These are phyloP conservation scores for Cetoscarus ocellatus DNA, from an alignment of 2,797 vertebrate species.

Conservation along the genomic window DNA sequence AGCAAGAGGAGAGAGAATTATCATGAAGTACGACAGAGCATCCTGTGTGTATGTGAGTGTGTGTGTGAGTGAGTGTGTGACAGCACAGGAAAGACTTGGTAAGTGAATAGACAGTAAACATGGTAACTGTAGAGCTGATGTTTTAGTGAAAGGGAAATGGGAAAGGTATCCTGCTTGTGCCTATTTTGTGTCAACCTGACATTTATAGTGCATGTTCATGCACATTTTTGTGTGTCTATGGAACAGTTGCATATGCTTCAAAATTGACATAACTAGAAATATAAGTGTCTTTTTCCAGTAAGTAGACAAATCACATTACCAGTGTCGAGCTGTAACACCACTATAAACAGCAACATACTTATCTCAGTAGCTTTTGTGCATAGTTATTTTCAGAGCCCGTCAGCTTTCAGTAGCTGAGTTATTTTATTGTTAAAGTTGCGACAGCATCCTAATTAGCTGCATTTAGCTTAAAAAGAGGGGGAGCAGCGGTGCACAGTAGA, in stretches of 20 bases:
- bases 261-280: neutral
- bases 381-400: no score
- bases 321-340: no score
- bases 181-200: constrained; percentile 21
- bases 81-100: constrained; percentile 8
- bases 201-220: constrained; percentile 26
- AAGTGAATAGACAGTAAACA: constrained; percentile 57
- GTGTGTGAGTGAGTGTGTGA: constrained; percentile 20
- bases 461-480: no score
- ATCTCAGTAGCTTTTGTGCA: no score
- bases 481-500: no score
- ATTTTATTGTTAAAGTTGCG: no score
- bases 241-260: neutral
- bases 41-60: constrained; percentile 34
- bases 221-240: no score
- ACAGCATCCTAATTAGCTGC: no score
- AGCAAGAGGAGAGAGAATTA: constrained; percentile 73
- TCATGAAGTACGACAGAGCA: constrained; percentile 76
- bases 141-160: constrained; percentile 30
- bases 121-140: constrained; percentile 71
- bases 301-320: no score
- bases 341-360: no score
- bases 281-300: no score
- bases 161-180: constrained; percentile 44
- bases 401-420: no score